phyloP scores from a whole-genome alignment of 53 echinoderm and acorn worm genomes.

The Paracentrotus lividus region DNA sequence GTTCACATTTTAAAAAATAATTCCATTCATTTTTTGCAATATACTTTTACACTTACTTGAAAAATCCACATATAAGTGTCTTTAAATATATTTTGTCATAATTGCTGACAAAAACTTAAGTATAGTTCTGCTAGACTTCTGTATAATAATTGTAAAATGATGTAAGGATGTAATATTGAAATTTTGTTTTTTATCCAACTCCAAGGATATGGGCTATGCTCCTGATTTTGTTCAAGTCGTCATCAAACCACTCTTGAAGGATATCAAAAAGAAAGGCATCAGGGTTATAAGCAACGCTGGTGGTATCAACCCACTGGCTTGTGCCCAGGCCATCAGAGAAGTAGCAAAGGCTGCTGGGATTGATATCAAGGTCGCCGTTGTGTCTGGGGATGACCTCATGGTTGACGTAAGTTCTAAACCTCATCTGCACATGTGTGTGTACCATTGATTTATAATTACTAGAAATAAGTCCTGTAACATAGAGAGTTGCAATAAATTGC shows the following conservation, averaged over 20 bases:
- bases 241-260: slow-evolving; percentile 86
- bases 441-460: too few relatives aligned
- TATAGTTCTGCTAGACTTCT: background rate
- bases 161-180: background rate
- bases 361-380: slow-evolving; percentile 93
- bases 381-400: slow-evolving; percentile 95
- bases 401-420: slow-evolving; percentile 80
- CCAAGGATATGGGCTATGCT: slow-evolving; percentile 92
- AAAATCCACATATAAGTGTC: too few relatives aligned
- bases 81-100: too few relatives aligned
- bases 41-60: too few relatives aligned
- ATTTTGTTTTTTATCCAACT: background rate
- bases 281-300: slow-evolving; percentile 97
- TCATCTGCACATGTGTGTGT: too few relatives aligned
- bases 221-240: slow-evolving; percentile 91
- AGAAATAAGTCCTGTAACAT: too few relatives aligned
- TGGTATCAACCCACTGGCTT: slow-evolving; percentile 91
- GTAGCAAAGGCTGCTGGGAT: slow-evolving; percentile 92
- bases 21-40: too few relatives aligned
- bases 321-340: slow-evolving; percentile 85
- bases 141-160: background rate
- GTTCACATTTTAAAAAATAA: too few relatives aligned
- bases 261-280: slow-evolving; percentile 94
- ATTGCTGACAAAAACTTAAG: too few relatives aligned
- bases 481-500: too few relatives aligned